phyloP scores from a whole-genome alignment of 2,888 invertebrate species.

The Agonopterix alstromeriana region DNA sequence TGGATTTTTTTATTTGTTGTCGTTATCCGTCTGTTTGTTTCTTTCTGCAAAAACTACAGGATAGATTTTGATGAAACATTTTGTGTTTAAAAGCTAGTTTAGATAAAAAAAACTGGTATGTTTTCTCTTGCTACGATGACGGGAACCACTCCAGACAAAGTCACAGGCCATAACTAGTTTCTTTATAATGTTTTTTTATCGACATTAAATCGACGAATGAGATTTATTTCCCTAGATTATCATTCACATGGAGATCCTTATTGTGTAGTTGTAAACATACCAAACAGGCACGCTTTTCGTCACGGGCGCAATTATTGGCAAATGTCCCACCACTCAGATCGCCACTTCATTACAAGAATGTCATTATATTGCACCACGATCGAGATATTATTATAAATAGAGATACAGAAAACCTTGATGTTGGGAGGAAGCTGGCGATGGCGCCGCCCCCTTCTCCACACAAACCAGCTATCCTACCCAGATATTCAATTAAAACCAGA shows the following conservation, averaged over 20 bases:
- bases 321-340: slow-evolving; percentile 69
- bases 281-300: slow-evolving; percentile 48
- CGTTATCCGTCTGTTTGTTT: too few species aligned
- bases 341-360: slow-evolving; percentile 72
- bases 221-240: neutral
- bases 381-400: slow-evolving; percentile 72
- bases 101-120: too few species aligned
- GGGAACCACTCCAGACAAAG: too few species aligned
- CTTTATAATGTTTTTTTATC: too few species aligned
- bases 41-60: too few species aligned
- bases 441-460: slow-evolving; percentile 25
- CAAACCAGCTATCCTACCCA: slow-evolving; percentile 34
- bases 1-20: too few species aligned
- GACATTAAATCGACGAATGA: too few species aligned
- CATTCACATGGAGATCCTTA: slow-evolving; percentile 27
- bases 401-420: slow-evolving; percentile 59
- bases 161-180: too few species aligned
- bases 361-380: slow-evolving; percentile 69
- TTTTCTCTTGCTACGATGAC: too few species aligned
- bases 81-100: too few species aligned
- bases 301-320: slow-evolving; percentile 69
- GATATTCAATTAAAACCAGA: slow-evolving; percentile 54
- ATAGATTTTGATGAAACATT: too few species aligned
- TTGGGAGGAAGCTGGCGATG: slow-evolving; percentile 12
- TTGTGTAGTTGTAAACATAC: slow-evolving; percentile 58